Base-by-base conservation (phyloP, 2,797 vertebrate species). In the Paguma larvata region DNA sequence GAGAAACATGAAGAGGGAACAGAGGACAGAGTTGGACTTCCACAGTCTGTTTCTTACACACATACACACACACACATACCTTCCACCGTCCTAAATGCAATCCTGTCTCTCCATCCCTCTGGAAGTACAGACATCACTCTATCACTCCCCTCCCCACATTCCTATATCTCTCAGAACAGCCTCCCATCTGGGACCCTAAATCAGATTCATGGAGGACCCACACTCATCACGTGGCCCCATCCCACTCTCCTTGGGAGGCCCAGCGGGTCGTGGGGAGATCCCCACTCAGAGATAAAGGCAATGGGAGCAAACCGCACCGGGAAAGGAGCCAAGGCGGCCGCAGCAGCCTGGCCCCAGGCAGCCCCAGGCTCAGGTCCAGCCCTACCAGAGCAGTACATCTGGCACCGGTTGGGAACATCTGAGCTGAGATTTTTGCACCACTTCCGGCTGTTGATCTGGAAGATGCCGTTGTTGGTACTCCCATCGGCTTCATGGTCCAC, bases 381-480 rank as follows among this genome's bases (percentile, higher is more conserved):
- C 91, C 91, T 93, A 99, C 99, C 97, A 0, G 73, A 63, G 77
- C 99, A 99, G 6, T 56, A 48, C 59, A 99, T 97, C 8, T 53
- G 7, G 90, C 99, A 99, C 14, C 2, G 25, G 23, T 99, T 99
- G 0, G 34, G 30, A 12, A n/a, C 5, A 0, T 92, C 7, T 0
- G 38, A 77, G 0, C 0, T 14, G 0, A 97, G 93, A 12, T 98
- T 95, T 5, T 95, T 77, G 94, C 99, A 99, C 99, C 99, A 99
- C 91, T 91, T 98, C 62, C 98, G 98, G 95, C 99, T 99, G 98
- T 98, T 99, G 97, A 99, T 99, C 99, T 99, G 99, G 97, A 99
- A 99, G 97, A 99, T 99, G 93, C 99, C 99, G 0, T 99, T 99
- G 98, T 99, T 99, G 0, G 98, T 99, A 94, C 99, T 99, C 18